Conservation (phyloP, 2,113 vertebrate genomes). For the Callithrix jacchus region DNA sequence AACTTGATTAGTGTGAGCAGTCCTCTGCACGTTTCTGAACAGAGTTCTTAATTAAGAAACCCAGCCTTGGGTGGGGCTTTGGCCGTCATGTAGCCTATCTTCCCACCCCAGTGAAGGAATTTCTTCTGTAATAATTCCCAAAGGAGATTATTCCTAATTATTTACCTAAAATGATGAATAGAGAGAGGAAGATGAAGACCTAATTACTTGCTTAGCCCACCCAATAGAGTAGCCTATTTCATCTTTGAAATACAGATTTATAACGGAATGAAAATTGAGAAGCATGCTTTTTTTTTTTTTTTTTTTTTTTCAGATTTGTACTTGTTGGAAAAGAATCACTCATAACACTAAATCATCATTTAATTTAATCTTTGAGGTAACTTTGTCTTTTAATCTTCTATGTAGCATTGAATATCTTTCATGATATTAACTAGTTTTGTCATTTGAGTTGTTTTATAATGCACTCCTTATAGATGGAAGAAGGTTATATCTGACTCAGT, state of each 20-base stretch:
- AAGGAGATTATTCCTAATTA: not conserved
- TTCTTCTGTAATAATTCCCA: not conserved
- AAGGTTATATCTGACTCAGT: not conserved
- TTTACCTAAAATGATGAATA: constrained; percentile 26
- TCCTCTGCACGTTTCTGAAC: not conserved
- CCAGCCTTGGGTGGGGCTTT: not conserved
- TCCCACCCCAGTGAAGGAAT: not conserved
- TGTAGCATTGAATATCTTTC: not conserved
- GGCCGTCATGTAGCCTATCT: not conserved
- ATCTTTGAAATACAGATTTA: not conserved
- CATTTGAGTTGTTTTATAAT: not conserved
- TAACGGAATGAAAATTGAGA: constrained; percentile 30
- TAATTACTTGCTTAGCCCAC: not conserved
- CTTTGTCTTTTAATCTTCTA: constrained; percentile 12
- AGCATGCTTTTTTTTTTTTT: not conserved
- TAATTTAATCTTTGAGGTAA: not conserved
- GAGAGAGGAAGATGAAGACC: not conserved
- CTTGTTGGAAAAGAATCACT: not conserved
- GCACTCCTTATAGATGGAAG: not conserved
- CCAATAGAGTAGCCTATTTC: not conserved
- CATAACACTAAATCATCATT: not conserved
- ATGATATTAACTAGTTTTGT: not conserved
- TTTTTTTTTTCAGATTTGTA: not conserved
- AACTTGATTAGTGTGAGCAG: not conserved
- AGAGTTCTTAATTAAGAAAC: not conserved